These are phyloP conservation scores for Ethmia dodecea DNA, from an alignment of 2,888 invertebrate species.

Conservation along the genomic window DNA sequence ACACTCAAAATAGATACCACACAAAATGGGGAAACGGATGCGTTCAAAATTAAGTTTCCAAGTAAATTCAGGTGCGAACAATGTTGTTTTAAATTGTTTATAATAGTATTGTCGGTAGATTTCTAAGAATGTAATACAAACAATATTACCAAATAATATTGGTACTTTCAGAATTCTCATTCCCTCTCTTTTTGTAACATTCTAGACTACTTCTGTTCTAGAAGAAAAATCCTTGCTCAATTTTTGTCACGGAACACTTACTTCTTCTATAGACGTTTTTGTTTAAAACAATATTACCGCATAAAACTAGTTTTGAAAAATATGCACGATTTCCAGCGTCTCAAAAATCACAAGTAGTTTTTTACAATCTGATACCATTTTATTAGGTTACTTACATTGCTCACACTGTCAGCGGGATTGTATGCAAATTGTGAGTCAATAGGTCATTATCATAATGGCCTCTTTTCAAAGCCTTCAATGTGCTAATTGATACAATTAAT, in stretches of 20 bases:
- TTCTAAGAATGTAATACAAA: no score
- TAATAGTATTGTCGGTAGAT: no score
- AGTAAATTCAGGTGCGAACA: neutral
- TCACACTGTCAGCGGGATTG: slow-evolving; percentile 17
- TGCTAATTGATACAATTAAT: slow-evolving; percentile 30
- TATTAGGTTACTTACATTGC: no score
- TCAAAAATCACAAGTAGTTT: no score
- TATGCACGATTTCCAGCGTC: no score
- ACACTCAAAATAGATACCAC: slow-evolving; percentile 47
- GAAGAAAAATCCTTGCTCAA: no score
- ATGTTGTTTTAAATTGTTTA: no score
- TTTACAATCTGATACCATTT: no score
- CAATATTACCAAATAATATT: no score
- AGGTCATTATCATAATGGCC: slow-evolving; percentile 28
- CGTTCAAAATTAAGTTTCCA: slow-evolving; percentile 17
- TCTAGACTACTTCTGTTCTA: no score
- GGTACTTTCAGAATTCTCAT: no score
- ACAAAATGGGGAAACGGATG: neutral
- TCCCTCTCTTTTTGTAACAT: no score
- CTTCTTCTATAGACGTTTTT: neutral
- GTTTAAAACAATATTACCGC: neutral
- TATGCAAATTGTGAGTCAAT: slow-evolving; percentile 31
- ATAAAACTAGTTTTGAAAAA: neutral
- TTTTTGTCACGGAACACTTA: neutral
- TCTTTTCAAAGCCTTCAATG: slow-evolving; percentile 24